Conservation (phyloP, 2,797 vertebrate genomes). For the Diplodus puntazzo region DNA sequence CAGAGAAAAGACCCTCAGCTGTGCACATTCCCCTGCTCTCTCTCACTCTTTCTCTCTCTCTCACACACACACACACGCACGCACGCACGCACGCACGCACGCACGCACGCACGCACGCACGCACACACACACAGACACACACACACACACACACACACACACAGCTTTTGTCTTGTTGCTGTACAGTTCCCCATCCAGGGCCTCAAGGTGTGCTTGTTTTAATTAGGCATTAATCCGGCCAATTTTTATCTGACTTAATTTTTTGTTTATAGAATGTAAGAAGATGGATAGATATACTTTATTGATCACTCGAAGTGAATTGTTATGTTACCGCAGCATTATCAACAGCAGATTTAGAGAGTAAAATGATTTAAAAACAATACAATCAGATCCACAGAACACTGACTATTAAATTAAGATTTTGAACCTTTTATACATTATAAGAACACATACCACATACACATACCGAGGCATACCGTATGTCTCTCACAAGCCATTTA, state of each 20-base stretch:
- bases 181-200: slow-evolving; percentile 11
- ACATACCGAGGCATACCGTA: too few species aligned
- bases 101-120: not conserved
- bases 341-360: too few species aligned
- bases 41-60: not conserved
- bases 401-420: too few species aligned
- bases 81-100: not conserved
- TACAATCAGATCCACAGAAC: too few species aligned
- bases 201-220: slow-evolving; percentile 28
- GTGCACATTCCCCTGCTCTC: slow-evolving; percentile 33
- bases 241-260: slow-evolving; percentile 10
- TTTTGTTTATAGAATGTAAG: slow-evolving; percentile 17
- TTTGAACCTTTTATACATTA: too few species aligned
- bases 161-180: slow-evolving; percentile 10
- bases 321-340: too few species aligned
- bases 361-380: too few species aligned
- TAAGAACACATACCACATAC: too few species aligned
- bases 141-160: not conserved
- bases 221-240: slow-evolving; percentile 16
- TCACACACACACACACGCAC: not conserved
- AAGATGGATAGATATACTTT: not conserved
- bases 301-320: too few species aligned
- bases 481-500: too few species aligned
- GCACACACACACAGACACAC: not conserved
- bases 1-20: slow-evolving; percentile 45